Conservation (phyloP, 2,113 vertebrate genomes). For the Toxotes chatareus region DNA sequence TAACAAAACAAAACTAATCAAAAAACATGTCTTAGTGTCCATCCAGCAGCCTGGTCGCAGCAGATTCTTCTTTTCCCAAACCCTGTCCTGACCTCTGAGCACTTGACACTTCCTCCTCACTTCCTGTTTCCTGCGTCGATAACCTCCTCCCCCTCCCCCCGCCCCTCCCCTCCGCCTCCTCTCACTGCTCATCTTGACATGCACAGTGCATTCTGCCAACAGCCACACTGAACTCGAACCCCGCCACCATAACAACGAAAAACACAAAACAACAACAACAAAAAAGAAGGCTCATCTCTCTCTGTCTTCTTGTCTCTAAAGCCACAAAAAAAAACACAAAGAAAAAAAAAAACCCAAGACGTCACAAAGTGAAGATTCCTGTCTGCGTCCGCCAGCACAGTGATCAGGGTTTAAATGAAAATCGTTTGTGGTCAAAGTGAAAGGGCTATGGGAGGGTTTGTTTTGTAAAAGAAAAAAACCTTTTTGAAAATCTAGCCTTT, state of each 20-base stretch:
- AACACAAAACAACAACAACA: conserved; percentile 30
- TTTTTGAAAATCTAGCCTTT: conserved; percentile 79
- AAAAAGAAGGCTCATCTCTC: conserved; percentile 36
- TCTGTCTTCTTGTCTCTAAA: conserved; percentile 53
- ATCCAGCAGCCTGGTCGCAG: conserved; percentile 36
- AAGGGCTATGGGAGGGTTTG: conserved; percentile 83
- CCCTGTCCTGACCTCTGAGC: conserved; percentile 46
- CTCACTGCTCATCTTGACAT: conserved; percentile 42
- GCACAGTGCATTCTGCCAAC: conserved; percentile 75
- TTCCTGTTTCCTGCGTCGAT: conserved; percentile 22
- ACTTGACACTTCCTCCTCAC: conserved; percentile 58
- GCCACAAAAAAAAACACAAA: conserved; percentile 45
- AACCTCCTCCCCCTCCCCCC: not conserved
- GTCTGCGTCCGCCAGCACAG: conserved; percentile 63
- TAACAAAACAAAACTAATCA: too few species aligned
- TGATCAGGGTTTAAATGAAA: conserved; percentile 60
- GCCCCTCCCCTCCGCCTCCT: not conserved
- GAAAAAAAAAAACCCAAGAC: conserved; percentile 11
- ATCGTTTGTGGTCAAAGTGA: conserved; percentile 71
- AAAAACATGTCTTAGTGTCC: conserved; percentile 49
- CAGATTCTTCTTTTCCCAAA: conserved; percentile 45
- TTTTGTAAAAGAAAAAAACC: conserved; percentile 65
- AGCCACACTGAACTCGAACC: conserved; percentile 58
- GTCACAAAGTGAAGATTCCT: conserved; percentile 58
- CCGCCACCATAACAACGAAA: conserved; percentile 42